Percentiles rank a stretch among this genome's conserved stretches.
Evolutionary conservation across 2,113 vertebrate species (phyloP).

Genomic region (Pteropus alecto): DNA sequence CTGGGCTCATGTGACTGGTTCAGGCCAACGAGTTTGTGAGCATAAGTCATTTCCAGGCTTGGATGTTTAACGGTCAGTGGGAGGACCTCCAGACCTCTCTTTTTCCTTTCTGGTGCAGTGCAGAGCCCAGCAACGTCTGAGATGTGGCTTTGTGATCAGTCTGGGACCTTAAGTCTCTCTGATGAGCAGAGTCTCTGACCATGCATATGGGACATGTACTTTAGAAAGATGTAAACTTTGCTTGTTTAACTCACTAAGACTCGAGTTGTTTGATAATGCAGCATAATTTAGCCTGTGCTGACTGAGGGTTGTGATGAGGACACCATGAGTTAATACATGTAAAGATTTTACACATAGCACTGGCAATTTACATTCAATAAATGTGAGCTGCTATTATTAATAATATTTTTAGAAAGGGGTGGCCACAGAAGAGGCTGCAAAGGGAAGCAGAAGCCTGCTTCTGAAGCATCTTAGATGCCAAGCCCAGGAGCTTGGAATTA

Average conservation of each 20-base stretch:
- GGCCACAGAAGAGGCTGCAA: background rate
- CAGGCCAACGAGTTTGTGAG: background rate
- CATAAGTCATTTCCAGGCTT: background rate
- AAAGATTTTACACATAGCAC: background rate
- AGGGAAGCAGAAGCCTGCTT: background rate
- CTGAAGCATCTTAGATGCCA: background rate
- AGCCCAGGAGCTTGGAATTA: background rate
- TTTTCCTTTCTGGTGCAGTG: background rate
- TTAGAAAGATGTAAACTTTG: background rate
- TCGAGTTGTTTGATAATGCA: background rate
- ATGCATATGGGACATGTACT: background rate
- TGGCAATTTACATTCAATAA: background rate
- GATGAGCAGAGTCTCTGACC: background rate
- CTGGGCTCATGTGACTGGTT: background rate
- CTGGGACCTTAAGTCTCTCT: background rate
- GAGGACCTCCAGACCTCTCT: background rate
- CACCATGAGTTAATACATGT: no score
- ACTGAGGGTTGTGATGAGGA: background rate
- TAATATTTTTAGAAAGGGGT: background rate
- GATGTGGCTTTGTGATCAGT: background rate
- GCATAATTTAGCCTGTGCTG: background rate
- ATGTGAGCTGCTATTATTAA: background rate
- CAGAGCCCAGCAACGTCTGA: background rate
- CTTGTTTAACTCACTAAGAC: background rate
- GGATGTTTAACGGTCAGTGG: fast-evolving